phyloP scores from a whole-genome alignment of 1,140 invertebrate genomes.

The Paralvinella palmiformis region DNA sequence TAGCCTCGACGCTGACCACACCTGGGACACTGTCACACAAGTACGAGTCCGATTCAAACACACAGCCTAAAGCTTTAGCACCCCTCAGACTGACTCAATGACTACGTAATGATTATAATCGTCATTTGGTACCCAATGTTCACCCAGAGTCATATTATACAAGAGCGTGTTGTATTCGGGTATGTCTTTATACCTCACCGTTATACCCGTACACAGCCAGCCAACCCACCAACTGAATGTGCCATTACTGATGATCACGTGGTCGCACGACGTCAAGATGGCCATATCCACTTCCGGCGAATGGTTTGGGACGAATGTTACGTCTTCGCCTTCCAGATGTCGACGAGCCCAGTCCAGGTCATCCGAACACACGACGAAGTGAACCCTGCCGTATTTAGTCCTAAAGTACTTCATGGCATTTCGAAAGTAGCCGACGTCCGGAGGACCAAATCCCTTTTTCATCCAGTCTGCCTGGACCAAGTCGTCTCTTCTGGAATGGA shows the following conservation, averaged over 20 bases:
- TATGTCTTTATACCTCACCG: constrained; percentile 21
- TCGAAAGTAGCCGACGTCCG: constrained; percentile 18
- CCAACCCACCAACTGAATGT: constrained; percentile 29
- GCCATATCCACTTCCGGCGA: neutral
- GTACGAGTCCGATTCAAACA: too few species aligned
- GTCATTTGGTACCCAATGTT: too few species aligned
- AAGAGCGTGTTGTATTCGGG: too few species aligned
- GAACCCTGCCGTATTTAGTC: constrained; percentile 18
- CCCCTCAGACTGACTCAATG: too few species aligned
- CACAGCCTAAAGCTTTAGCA: too few species aligned
- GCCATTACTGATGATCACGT: constrained; percentile 24
- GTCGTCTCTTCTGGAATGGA: constrained; percentile 18
- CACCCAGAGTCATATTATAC: too few species aligned
- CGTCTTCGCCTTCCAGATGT: neutral
- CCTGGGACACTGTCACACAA: too few species aligned
- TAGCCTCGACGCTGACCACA: too few species aligned
- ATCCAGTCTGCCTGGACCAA: constrained; percentile 4
- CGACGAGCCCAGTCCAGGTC: constrained; percentile 25
- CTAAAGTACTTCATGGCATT: constrained; percentile 26
- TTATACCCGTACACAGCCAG: constrained; percentile 24
- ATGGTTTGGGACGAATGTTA: neutral
- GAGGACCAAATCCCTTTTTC: constrained; percentile 23
- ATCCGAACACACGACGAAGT: constrained; percentile 32
- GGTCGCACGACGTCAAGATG: constrained; percentile 52
- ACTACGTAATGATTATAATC: too few species aligned